Base-by-base conservation (phyloP, 1,140 invertebrate species). In the Macrosteles quadrilineatus region DNA sequence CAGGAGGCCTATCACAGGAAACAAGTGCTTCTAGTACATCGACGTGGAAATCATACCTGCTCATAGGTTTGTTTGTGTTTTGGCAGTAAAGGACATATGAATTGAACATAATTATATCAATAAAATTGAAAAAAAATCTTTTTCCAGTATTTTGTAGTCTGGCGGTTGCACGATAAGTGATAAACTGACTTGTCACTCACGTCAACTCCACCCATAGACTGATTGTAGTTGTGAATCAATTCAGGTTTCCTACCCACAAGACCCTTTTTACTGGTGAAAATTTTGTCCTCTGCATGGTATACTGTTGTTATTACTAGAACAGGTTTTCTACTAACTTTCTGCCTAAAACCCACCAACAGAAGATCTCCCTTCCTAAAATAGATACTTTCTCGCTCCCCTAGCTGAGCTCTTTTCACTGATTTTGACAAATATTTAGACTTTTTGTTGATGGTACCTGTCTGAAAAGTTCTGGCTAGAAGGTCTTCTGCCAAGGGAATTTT, bases 401-500 rank as follows among this genome's bases (percentile, higher is more conserved):
- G 31, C 11, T 32, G 17, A 17, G 3, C 31, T 17, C 27, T 17
- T 6, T 36, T 2, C 12, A 65, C 29, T 12, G 2, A 3, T 9
- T 62, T 40, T 17, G 63, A 23, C 40, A 65, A 9, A 23, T 21
- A 4, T 40, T 65, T 65, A 9, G 29, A 27, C n/a, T 23, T 65
- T 65, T 65, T 65, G 12, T 40, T 65, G 3, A 65, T 27, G 9
- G 63, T 65, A 32, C 63, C 63, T 3, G 63, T 65, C 3, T 12
- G 17, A 23, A 12, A 65, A 31, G 63, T 65, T 65, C 17, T 21
- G 3, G 19, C 21, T 14, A 40, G 14, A 31, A 62, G 29, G 23
- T 3, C 6, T 9, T 65, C 31, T n/a, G 63, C 29, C 19, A 36
- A 32, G 17, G 12, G 63, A 19, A 32, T 14, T 32, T 40, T 40